Base-by-base conservation (phyloP, 1,140 invertebrate species). In the Nymphalis io region DNA sequence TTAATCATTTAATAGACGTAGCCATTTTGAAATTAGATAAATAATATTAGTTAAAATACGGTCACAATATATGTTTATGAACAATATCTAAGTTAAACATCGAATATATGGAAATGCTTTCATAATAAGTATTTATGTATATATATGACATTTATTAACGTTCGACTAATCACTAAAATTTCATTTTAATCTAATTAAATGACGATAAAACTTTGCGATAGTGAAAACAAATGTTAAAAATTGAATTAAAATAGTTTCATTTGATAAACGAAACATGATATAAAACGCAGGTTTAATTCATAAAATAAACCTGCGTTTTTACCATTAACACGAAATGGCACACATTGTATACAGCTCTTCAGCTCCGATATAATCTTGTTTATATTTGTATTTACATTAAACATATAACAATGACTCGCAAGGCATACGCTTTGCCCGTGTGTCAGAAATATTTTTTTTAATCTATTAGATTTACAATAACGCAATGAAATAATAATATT, bases 401-500 rank as follows among this genome's bases (percentile, higher is more conserved):
- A 27, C 23, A 18, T 27, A 55, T 55, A 55, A 55, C 51, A 55
- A 55, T 23, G 20, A 55, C 20, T 55, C 51, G 23, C 20, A 27
- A 55, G 10, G 21, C 51, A n/a, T 23, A 27, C 10, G 23, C 20
- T 55, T 27, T 27, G 51, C 60, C 51, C 46, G 13, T 53, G 23
- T 53, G 33, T 63, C n/a, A 23, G 39, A 68, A 60, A 51, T 60
- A 15, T 53, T 61, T 39, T 42, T 51, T 16, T 62, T 62, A 69
- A 62, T 23, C 51, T 61, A 70, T 71, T 62, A 48, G 57, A 74
- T 74, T 63, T 74, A 73, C 63, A 68, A 64, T 67, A 66, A 70
- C 65, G 68, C 61, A 74, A 59, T 68, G 51, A 68, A 60, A 65
- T 73, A 70, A 65, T 73, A 70, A 74, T 86, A 86, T 88, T 84